These are phyloP conservation scores for Tanaodytes sp. DNA, from an alignment of 2,888 invertebrate species.

Conservation along the genomic window DNA sequence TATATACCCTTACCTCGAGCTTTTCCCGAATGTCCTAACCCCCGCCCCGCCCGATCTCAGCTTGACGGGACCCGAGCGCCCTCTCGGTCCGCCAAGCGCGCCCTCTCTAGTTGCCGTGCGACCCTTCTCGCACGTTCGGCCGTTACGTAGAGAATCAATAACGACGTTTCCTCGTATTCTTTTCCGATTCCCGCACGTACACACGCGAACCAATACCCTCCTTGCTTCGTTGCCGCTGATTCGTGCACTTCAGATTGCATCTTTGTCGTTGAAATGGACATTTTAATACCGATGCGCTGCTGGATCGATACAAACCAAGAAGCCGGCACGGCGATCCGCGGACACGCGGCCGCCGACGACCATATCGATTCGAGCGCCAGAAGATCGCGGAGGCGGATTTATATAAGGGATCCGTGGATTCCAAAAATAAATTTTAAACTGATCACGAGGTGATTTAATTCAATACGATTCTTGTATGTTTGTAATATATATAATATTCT, in stretches of 20 bases:
- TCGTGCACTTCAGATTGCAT: slow-evolving; percentile 42
- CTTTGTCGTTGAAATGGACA: slow-evolving; percentile 40
- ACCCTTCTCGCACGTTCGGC: slow-evolving; percentile 31
- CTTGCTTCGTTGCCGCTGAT: slow-evolving; percentile 29
- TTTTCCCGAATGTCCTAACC: slow-evolving; percentile 63
- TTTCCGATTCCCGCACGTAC: slow-evolving; percentile 41
- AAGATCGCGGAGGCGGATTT: no score
- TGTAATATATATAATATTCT: no score
- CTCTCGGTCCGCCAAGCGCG: slow-evolving; percentile 8
- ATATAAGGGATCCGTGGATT: no score
- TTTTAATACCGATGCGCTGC: slow-evolving; percentile 35
- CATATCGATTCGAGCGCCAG: slow-evolving; percentile 1
- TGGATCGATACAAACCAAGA: slow-evolving; percentile 25
- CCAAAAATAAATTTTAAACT: no score
- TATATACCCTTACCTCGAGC: slow-evolving; percentile 69
- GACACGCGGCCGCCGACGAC: not conserved
- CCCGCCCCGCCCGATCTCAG: slow-evolving; percentile 3
- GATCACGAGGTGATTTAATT: no score
- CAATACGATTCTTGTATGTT: no score
- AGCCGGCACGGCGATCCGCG: not conserved
- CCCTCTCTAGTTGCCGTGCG: slow-evolving; percentile 25
- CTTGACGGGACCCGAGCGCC: no score
- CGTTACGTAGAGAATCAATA: slow-evolving; percentile 53
- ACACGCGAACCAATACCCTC: slow-evolving; percentile 30
- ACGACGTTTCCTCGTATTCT: slow-evolving; percentile 52